Evolutionary conservation across 2,797 vertebrate genomes (phyloP).

Genomic region (Mus minutoides): DNA sequence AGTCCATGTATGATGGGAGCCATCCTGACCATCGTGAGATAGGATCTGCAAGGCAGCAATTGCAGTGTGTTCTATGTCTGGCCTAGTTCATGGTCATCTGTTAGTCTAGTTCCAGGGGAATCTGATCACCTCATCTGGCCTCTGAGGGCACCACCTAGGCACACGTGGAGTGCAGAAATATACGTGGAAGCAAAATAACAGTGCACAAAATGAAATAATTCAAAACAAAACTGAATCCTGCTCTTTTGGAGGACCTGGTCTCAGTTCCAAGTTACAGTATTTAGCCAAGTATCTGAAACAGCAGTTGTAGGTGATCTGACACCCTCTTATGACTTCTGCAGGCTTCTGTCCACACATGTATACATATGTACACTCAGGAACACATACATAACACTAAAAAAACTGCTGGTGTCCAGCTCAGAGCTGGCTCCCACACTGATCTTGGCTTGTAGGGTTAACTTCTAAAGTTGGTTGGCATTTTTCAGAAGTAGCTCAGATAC

Average conservation of each 20-base stretch:
- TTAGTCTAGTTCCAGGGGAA: not conserved
- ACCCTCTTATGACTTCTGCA: not conserved
- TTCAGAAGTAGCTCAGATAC: not conserved
- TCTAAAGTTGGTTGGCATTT: not conserved
- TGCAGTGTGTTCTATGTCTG: not conserved
- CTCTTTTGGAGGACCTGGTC: not conserved
- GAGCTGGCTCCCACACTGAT: not conserved
- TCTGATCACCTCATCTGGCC: not conserved
- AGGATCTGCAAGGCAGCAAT: slow-evolving; percentile 14
- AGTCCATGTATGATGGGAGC: not conserved
- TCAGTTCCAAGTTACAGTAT: not conserved
- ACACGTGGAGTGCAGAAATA: not conserved
- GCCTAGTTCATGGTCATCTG: not conserved
- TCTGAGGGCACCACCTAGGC: not conserved
- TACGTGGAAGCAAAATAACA: not conserved
- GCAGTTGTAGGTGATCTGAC: not conserved
- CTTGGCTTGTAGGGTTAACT: not conserved
- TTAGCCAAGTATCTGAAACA: not conserved
- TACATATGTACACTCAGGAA: not conserved
- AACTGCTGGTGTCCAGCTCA: not conserved
- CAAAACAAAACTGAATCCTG: not conserved
- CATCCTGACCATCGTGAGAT: not conserved
- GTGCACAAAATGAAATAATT: not conserved
- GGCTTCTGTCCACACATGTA: too few relatives aligned
- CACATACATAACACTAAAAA: not conserved